Conservation (phyloP, 2,888 invertebrate genomes). For the Drosophila sordidula region DNA sequence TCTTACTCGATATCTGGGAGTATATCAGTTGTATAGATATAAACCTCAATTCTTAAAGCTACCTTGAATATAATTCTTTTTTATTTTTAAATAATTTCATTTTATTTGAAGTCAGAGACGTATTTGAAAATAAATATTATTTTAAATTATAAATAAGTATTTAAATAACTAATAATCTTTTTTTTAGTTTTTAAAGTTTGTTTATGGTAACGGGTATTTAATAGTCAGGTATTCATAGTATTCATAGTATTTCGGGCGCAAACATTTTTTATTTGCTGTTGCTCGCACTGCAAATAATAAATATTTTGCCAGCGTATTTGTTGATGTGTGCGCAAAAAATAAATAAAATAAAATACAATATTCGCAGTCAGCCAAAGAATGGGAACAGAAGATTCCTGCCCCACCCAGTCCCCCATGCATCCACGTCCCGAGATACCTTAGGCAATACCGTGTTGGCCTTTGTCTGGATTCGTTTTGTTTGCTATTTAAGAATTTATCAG, state of each 20-base stretch:
- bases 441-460: constrained; percentile 10
- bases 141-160: too few species aligned
- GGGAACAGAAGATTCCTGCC: constrained; percentile 2
- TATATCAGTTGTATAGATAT: not conserved
- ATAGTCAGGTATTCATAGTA: constrained; percentile 7
- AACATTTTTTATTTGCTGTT: constrained; percentile 13
- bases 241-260: not conserved
- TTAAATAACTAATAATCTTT: too few species aligned
- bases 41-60: too few species aligned
- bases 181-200: too few species aligned
- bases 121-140: too few species aligned
- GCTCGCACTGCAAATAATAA: constrained; percentile 50
- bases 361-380: constrained; percentile 1
- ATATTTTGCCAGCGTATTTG: constrained; percentile 53
- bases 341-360: constrained; percentile 62
- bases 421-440: constrained; percentile 12
- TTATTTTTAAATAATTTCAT: too few species aligned
- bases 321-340: constrained; percentile 58
- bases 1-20: not conserved
- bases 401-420: not conserved
- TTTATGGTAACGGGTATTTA: not conserved
- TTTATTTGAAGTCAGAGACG: too few species aligned
- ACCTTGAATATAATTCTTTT: too few species aligned
- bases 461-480: constrained; percentile 30
- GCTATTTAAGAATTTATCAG: constrained; percentile 60